Base-by-base conservation (phyloP, 2,888 invertebrate species). In the Corythucha ciliata region DNA sequence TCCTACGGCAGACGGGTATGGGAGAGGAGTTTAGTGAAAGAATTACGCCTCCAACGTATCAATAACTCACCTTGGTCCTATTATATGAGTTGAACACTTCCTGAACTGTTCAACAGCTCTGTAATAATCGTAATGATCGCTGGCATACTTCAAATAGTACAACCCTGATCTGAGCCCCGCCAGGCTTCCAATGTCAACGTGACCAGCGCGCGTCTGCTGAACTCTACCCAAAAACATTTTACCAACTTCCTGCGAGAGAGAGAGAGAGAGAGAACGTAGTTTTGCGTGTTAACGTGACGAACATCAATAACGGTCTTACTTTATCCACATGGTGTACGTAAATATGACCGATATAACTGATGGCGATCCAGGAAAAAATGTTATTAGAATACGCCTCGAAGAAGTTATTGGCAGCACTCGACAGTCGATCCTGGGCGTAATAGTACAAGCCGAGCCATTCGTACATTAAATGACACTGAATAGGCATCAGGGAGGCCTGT, bases 371-470 rank as follows among this genome's bases (percentile, higher is more conserved):
- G 16, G 49, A 49, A 3, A 49, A 40, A 12, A 49, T 33, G 25
- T 49, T 41, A 14, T 49, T 49, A 1, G 49, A 49, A 16, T 41
- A 49, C 2, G 49, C 49, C 34, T 49, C 49, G 10, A 49, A 33
- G 16, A 49, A 49, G 16, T 49, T 41, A 7, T 41, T 22, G 2
- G 21, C 42, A 5, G 49, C 20, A 16, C 42, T 49, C 14, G 34
- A 32, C 7, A 32, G 8, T 25, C 32, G 22, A 18, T 49, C 49
- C 8, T 41, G 18, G 18, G 40, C 49, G 25, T 49, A 49, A 18
- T 40, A 49, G 24, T 49, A 21, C 14, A 49, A 41, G 7, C 49
- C 49, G 3, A 49, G 24, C 49, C 49, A 49, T 20, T 49, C 49
- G 32, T 41, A 49, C 7, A n/a, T n/a, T n/a, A n/a, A n/a, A n/a